phyloP scores from a whole-genome alignment of 2,888 invertebrate species.

The Melanotus villosus region DNA sequence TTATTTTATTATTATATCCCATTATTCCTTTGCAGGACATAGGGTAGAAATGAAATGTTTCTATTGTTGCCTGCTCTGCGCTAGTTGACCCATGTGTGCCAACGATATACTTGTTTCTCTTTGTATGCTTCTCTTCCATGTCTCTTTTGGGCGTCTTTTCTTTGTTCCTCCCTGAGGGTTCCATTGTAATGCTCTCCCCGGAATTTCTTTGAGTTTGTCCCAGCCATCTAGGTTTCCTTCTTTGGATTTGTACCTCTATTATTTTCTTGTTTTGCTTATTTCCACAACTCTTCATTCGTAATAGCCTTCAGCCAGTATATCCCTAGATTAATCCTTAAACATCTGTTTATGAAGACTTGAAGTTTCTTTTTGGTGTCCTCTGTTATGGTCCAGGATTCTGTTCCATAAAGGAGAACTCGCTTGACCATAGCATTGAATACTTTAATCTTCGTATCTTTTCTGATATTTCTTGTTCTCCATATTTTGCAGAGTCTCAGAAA shows the following conservation, averaged over 20 bases:
- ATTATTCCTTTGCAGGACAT: too few relatives aligned
- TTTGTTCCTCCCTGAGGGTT: not conserved
- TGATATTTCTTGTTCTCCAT: not conserved
- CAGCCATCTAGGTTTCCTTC: not conserved
- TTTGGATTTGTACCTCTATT: not conserved
- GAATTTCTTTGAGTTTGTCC: not conserved
- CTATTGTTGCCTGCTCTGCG: too few relatives aligned
- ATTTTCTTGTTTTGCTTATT: not conserved
- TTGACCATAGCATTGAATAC: conserved; percentile 1
- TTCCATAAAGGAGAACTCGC: not conserved
- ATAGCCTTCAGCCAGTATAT: not conserved
- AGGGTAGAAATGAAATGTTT: too few relatives aligned
- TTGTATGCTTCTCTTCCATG: too few relatives aligned
- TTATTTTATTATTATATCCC: not conserved
- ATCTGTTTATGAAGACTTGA: not conserved
- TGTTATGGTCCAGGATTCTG: not conserved
- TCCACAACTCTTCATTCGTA: not conserved
- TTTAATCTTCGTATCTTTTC: not conserved
- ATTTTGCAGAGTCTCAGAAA: too few relatives aligned
- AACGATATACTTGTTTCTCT: not conserved
- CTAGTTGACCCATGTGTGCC: not conserved
- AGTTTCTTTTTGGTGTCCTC: not conserved
- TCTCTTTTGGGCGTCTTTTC: too few relatives aligned
- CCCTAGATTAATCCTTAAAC: not conserved
- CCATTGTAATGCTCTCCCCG: not conserved